Conservation (phyloP, 2,113 vertebrate genomes). For the Forbesichthys papilliferus region DNA sequence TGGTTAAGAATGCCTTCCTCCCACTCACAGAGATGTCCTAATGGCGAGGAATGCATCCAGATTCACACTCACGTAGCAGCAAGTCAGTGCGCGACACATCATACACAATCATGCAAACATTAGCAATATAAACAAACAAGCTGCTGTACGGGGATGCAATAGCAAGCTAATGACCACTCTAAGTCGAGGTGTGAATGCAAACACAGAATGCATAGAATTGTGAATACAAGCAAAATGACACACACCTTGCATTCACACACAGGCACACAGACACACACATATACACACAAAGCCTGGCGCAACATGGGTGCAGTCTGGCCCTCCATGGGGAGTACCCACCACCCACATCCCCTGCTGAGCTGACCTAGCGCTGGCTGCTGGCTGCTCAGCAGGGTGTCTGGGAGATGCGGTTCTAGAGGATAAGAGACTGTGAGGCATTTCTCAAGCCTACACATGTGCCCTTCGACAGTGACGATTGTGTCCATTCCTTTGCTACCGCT, state of each 20-base stretch:
- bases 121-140: too few relatives aligned
- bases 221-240: background rate
- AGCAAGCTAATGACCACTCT: too few relatives aligned
- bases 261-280: background rate
- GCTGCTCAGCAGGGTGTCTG: conserved; percentile 66
- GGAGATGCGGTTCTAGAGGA: conserved; percentile 52
- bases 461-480: conserved; percentile 64
- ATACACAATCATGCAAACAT: too few relatives aligned
- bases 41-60: conserved; percentile 20
- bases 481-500: conserved; percentile 37
- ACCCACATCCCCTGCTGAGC: conserved; percentile 60
- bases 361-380: conserved; percentile 49
- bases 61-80: background rate
- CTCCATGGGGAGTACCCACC: conserved; percentile 38
- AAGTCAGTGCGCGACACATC: background rate
- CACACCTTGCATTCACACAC: background rate
- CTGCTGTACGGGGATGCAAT: too few relatives aligned
- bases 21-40: conserved; percentile 15
- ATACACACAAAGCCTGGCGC: conserved; percentile 28
- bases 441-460: conserved; percentile 43
- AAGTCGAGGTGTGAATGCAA: background rate
- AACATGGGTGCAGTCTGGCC: conserved; percentile 53
- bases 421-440: conserved; percentile 62
- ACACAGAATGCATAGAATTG: background rate
- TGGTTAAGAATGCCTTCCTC: conserved; percentile 52